A percentile compares a stretch with the other conserved stretches of the same genome.
phyloP scores from a whole-genome alignment of 2,113 vertebrate species.

The Monopterus albus region DNA sequence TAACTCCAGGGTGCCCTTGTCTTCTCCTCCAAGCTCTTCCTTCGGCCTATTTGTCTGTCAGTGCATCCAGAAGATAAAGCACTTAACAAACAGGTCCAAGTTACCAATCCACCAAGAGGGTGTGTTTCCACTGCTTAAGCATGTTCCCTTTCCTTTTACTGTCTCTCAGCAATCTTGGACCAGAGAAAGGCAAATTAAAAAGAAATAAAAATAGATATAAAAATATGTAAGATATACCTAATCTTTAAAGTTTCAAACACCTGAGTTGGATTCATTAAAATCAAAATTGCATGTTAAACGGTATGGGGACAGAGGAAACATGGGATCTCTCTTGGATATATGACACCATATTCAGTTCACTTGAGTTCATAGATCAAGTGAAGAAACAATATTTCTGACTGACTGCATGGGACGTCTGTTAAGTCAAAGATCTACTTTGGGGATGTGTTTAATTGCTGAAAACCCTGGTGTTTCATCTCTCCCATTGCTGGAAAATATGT shows the following conservation, averaged over 20 bases:
- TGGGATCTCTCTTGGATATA: conserved; percentile 15
- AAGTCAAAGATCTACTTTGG: conserved; percentile 26
- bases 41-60: conserved; percentile 33
- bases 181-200: neutral
- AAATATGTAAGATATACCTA: neutral
- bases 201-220: neutral
- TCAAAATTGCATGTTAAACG: neutral
- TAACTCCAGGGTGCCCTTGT: conserved; percentile 42
- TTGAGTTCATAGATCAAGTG: conserved; percentile 20
- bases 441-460: conserved; percentile 57
- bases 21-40: conserved; percentile 39
- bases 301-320: neutral
- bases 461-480: conserved; percentile 31
- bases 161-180: conserved; percentile 9
- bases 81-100: conserved; percentile 43
- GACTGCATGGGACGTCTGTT: conserved; percentile 30
- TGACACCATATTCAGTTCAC: conserved; percentile 20
- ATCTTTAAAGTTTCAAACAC: conserved; percentile 1
- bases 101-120: neutral
- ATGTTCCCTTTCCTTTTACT: neutral
- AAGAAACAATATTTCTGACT: conserved; percentile 35
- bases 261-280: neutral
- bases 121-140: neutral
- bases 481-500: conserved; percentile 58
- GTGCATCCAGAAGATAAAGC: conserved; percentile 34